Base-by-base conservation (phyloP, 2,113 vertebrate genomes). In the Mionectes macconnelli region DNA sequence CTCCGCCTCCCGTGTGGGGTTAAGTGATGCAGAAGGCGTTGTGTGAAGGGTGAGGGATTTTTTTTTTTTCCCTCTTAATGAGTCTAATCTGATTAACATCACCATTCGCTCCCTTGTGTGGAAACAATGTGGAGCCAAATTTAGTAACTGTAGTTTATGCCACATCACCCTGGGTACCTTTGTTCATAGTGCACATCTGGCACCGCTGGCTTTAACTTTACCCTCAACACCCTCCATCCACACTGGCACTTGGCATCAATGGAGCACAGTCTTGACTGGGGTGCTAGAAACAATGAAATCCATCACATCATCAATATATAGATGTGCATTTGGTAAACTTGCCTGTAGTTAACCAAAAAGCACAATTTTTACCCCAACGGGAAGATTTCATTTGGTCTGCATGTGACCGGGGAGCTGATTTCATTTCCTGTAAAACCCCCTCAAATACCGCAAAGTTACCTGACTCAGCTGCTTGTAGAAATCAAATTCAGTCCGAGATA, bases 401-500 rank as follows among this genome's bases (percentile, higher is more conserved):
- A 96, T 98, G 96, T 97, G 96, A 98, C 96, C 95, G 81, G 97
- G 97, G 97, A 98, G 94, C 96, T 97, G 97, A 98, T 99, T 99
- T 99, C 97, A 98, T 99, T 99, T 99, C 98, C 98, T 98, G 98
- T 97, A 98, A 98, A 98, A 94, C 76, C 95, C 95, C 97, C 97
- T 98, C 98, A 97, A 98, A 98, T 80, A 80, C 98, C 98, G 95
- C 95, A 96, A 97, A 98, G 98, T 98, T 98, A 99, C 99, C 99
- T 99, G 99, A 99, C 98, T 99, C 99, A 99, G 99, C 98, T 98
- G 98, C 98, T 98, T 98, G 98, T 95, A 98, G 98, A 98, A 99
- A 99, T 99, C 98, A 99, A 99, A 99, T 99, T 99, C 98, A 96
- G 98, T 97, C 98, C 24, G 96, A 99, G 99, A 99, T 99, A 99